A percentile compares a stretch with the other conserved stretches of the same genome.
phyloP scores from a whole-genome alignment of 1,140 invertebrate genomes.

The Saccostrea glomerata region DNA sequence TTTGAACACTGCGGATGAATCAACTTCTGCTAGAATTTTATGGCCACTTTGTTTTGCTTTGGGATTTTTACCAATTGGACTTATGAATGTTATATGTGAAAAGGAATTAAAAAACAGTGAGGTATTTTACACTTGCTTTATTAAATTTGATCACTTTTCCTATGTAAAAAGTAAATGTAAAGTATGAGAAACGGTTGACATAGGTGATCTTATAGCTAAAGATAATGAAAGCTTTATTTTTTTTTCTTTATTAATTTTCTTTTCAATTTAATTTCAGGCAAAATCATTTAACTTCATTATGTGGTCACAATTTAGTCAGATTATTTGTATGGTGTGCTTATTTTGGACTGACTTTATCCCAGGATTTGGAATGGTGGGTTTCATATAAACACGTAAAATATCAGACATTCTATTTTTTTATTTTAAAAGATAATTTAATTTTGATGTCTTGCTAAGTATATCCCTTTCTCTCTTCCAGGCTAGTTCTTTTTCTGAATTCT shows the following conservation, averaged over 20 bases:
- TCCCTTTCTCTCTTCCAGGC: constrained; percentile 52
- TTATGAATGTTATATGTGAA: constrained; percentile 61
- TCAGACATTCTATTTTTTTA: background rate
- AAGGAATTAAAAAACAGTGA: constrained; percentile 56
- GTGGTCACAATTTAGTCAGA: constrained; percentile 61
- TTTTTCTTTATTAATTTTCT: no score
- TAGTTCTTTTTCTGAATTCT: constrained; percentile 52
- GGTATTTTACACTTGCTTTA: constrained; percentile 39
- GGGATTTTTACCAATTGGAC: constrained; percentile 58
- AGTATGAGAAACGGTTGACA: no score
- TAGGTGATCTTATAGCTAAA: no score
- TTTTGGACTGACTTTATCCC: constrained; percentile 69
- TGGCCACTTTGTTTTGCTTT: constrained; percentile 63
- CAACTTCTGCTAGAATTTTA: constrained; percentile 50
- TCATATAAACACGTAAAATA: no score
- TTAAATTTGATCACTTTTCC: background rate
- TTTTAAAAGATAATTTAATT: background rate
- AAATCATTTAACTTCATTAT: constrained; percentile 64
- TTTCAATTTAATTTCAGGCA: constrained; percentile 53
- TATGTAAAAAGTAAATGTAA: background rate
- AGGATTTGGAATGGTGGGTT: constrained; percentile 63
- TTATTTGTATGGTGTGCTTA: constrained; percentile 53
- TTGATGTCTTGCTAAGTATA: background rate
- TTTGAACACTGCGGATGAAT: background rate
- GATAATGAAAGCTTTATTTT: no score